A percentile compares a stretch with the other conserved stretches of the same genome.
Conservation (phyloP, 2,113 vertebrate species). For the Brachyistius frenatus region DNA sequence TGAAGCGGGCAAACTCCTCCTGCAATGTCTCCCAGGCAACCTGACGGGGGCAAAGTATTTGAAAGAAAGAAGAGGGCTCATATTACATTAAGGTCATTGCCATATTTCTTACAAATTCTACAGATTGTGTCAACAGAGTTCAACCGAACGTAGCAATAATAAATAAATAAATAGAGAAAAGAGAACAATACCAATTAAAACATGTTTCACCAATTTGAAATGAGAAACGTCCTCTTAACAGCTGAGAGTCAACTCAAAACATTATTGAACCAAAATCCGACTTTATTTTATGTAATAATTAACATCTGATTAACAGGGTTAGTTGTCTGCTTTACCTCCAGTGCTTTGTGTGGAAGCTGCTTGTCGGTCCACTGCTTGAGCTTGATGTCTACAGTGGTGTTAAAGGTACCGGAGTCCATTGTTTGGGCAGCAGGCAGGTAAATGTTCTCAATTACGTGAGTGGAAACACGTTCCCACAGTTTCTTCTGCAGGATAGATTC, state of each 20-base stretch:
- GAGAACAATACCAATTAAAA: background rate
- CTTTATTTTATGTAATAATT: background rate
- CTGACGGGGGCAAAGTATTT: conserved; percentile 70
- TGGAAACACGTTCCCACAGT: conserved; percentile 97
- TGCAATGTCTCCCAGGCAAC: conserved; percentile 98
- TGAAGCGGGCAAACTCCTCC: conserved; percentile 98
- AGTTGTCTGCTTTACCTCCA: conserved; percentile 87
- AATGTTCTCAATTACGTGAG: conserved; percentile 99
- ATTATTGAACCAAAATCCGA: background rate
- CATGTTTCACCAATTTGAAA: background rate
- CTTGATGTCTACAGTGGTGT: conserved; percentile 98
- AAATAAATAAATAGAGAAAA: background rate
- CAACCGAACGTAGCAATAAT: background rate
- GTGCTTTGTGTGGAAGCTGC: conserved; percentile 96
- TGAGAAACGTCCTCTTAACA: background rate
- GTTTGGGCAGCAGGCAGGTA: conserved; percentile 98
- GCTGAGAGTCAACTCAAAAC: background rate
- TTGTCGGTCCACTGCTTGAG: conserved; percentile 99
- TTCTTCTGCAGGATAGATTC: conserved; percentile 97
- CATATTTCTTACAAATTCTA: background rate
- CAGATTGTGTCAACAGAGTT: background rate
- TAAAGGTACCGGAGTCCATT: conserved; percentile 96
- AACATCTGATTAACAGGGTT: background rate
- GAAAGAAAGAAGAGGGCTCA: conserved; percentile 11
- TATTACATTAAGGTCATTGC: conserved; percentile 1